phyloP scores from a whole-genome alignment of 2,888 invertebrate genomes.

The Lucinisca nassula region DNA sequence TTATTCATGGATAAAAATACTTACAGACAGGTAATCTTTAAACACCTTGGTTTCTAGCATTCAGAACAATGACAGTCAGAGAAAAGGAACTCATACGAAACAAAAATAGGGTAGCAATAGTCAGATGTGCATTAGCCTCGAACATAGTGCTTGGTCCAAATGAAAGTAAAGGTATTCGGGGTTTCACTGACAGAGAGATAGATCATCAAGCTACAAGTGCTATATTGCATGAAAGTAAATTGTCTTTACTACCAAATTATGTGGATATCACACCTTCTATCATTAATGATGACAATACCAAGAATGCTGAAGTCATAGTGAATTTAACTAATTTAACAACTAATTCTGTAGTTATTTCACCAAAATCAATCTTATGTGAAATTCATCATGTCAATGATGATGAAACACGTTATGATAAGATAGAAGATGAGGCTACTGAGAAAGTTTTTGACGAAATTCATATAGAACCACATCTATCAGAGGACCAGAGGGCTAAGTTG shows the following conservation, averaged over 20 bases:
- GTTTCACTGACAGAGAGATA: conserved; percentile 39
- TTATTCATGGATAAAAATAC: conserved; percentile 32
- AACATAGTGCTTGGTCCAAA: too few species aligned
- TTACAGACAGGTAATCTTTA: conserved; percentile 36
- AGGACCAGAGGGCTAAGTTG: not conserved
- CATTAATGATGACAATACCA: conserved; percentile 10
- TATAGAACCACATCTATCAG: not conserved
- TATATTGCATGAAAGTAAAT: conserved; percentile 39
- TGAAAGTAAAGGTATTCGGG: conserved; percentile 18
- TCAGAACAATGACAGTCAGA: conserved; percentile 16
- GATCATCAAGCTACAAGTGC: conserved; percentile 46
- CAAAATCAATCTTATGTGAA: conserved; percentile 49
- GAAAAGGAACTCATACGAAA: conserved; percentile 31
- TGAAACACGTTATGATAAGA: conserved; percentile 11
- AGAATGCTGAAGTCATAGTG: conserved; percentile 21
- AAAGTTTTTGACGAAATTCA: not conserved
- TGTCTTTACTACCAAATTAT: conserved; percentile 19
- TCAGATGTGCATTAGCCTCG: too few species aligned
- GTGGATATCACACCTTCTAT: conserved; percentile 51
- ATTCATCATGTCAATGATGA: conserved; percentile 45
- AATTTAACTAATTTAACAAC: conserved; percentile 45
- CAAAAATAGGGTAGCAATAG: conserved; percentile 41
- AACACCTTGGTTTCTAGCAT: conserved; percentile 43
- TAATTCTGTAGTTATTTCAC: conserved; percentile 44
- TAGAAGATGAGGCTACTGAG: not conserved